phyloP scores from a whole-genome alignment of 2,113 vertebrate genomes.

The Rousettus leschenaultii region DNA sequence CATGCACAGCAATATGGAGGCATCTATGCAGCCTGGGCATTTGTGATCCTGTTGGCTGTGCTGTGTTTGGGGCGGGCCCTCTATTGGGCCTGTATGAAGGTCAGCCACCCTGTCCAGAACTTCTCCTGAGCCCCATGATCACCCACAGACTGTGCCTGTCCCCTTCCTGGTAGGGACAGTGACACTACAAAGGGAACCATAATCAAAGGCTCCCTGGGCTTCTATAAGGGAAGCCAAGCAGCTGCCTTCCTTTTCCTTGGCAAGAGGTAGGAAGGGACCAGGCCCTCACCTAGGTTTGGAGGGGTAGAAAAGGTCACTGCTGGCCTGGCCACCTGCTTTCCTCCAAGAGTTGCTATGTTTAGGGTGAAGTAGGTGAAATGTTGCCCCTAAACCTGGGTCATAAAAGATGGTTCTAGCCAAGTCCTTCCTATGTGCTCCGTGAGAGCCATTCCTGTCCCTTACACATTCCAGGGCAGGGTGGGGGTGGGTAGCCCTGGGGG shows the following conservation, averaged over 20 bases:
- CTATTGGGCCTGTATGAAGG: constrained; percentile 91
- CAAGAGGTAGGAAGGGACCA: constrained; percentile 69
- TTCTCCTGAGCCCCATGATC: constrained; percentile 77
- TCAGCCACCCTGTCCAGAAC: constrained; percentile 83
- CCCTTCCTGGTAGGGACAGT: constrained; percentile 50
- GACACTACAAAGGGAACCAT: constrained; percentile 62
- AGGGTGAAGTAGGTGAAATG: constrained; percentile 42
- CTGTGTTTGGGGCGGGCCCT: constrained; percentile 89
- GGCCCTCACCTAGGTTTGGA: constrained; percentile 60
- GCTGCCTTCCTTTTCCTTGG: constrained; percentile 64
- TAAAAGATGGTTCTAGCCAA: constrained; percentile 47
- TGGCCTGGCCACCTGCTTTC: constrained; percentile 63
- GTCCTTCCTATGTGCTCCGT: constrained; percentile 61
- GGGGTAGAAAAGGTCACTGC: constrained; percentile 48
- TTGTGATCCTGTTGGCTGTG: constrained; percentile 87
- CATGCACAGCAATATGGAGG: constrained; percentile 86
- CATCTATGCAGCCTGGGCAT: constrained; percentile 92
- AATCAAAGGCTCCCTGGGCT: constrained; percentile 57
- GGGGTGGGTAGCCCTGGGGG: constrained; percentile 65
- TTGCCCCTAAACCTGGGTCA: constrained; percentile 51
- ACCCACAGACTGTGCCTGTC: constrained; percentile 61
- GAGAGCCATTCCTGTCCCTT: constrained; percentile 73
- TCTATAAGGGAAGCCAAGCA: constrained; percentile 57
- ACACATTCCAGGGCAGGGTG: constrained; percentile 76
- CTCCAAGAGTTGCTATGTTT: constrained; percentile 64